These are phyloP conservation scores for Chalcis sispes DNA, from an alignment of 2,888 invertebrate species.

Conservation along the genomic window DNA sequence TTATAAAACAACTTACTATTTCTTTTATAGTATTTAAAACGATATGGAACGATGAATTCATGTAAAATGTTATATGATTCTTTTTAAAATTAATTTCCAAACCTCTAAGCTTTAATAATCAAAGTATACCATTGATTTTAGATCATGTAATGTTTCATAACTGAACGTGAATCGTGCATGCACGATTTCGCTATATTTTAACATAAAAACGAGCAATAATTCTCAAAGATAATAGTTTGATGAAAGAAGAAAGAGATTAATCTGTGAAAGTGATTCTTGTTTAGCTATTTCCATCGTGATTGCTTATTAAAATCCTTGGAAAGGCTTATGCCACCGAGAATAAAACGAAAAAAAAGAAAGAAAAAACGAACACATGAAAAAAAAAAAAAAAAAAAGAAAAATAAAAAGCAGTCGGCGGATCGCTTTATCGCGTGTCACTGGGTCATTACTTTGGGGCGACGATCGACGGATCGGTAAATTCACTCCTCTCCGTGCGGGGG, in stretches of 20 bases:
- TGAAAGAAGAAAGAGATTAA: conserved; percentile 15
- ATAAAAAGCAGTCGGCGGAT: conserved; percentile 3
- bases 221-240: too few relatives aligned
- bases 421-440: conserved; percentile 57
- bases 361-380: not conserved
- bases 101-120: too few relatives aligned
- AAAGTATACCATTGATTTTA: too few relatives aligned
- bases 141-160: too few relatives aligned
- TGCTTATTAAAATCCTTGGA: conserved; percentile 23
- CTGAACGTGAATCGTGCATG: too few relatives aligned
- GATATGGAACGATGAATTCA: too few relatives aligned
- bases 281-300: conserved; percentile 1
- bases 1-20: too few relatives aligned
- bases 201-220: too few relatives aligned
- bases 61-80: too few relatives aligned
- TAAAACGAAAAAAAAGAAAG: not conserved
- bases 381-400: not conserved
- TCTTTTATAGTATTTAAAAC: too few relatives aligned
- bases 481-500: conserved; percentile 9
- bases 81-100: too few relatives aligned
- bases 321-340: conserved; percentile 6
- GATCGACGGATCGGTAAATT: conserved; percentile 53
- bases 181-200: too few relatives aligned
- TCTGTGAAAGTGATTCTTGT: conserved; percentile 27
- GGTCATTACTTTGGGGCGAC: conserved; percentile 47